Base-by-base conservation (phyloP, 23 tunicate genomes). In the Aplidium turbinatum region DNA sequence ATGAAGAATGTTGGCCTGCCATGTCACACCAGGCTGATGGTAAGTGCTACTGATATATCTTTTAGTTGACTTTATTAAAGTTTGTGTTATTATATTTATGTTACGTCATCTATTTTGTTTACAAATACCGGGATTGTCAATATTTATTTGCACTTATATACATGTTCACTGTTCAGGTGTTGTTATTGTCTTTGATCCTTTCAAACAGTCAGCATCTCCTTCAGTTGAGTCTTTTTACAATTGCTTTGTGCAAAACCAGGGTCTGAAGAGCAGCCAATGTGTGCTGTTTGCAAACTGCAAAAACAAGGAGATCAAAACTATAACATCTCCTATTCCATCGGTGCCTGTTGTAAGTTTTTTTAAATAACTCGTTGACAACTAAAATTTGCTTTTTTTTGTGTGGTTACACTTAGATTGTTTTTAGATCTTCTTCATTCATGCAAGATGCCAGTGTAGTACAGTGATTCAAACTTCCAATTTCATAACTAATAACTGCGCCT, bases 1-100 rank as follows among this genome's bases (percentile, higher is more conserved):
- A 57, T 68, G 97, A 91, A 73, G 56, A 74, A 30, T 84, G 90
- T 65, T 91, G 97, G 97, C 97, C 97, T 3, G 97, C 97, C 19
- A 84, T 91, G 83, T 86, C 97, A 0, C 47, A 85, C n/a, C 78
- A 73, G 46, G 74, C 86, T 31, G 97, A 91, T 79, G 91, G 97
- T 91, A 42, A 38, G 35, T 47, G n/a, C n/a, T n/a, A n/a, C n/a
- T n/a, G n/a, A n/a, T n/a, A n/a, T n/a, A n/a, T n/a, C n/a, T n/a
- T n/a, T n/a, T n/a, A n/a, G n/a, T n/a, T n/a, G n/a, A n/a, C n/a
- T n/a, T n/a, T n/a, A n/a, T n/a, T n/a, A n/a, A n/a, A n/a, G n/a
- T n/a, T n/a, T n/a, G n/a, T n/a, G n/a, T n/a, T n/a, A n/a, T n/a
- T n/a, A n/a, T n/a, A n/a, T n/a, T n/a, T n/a, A n/a, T n/a, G n/a